Base-by-base conservation (phyloP, 2,113 vertebrate genomes). In the Crotalus horridus region DNA sequence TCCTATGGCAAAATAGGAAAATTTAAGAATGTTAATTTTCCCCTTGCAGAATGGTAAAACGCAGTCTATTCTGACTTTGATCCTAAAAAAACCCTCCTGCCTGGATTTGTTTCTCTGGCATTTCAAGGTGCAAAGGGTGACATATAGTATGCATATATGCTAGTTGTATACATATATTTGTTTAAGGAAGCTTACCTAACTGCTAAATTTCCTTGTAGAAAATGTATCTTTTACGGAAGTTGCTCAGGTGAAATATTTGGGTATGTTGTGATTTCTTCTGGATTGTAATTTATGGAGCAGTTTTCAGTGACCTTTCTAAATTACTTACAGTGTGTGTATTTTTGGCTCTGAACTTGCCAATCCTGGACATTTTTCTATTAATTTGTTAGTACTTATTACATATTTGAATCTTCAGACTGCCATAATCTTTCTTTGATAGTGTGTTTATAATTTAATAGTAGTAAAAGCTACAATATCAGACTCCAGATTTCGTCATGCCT, bases 361-460 rank as follows among this genome's bases (percentile, higher is more conserved):
- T 7, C 6, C 43, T 59, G 48, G 54, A 69, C 15, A 59, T 46
- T 85, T 92, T 93, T 39, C 64, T 58, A 51, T 58, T 58, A 58
- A 58, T 85, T 85, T 59, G 12, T 55, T 85, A 89, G 11, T 26
- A 89, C n/a, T 92, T 56, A 33, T 85, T 92, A 58, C 39, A 39
- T n/a, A 9, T 89, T 89, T 89, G 39, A 89, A 89, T 39, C 24
- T 53, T 21, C 33, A 56, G 17, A 33, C n/a, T 85, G 69, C 21
- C 56, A 85, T 55, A 29, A 85, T 43, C 33, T 81, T 81, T 81
- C 33, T 81, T 81, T 81, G 33, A 81, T 81, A 21, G 74, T 43
- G 3, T 21, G 17, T 43, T 81, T 81, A 95, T 95, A 92, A 87
- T 61, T 6, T 94, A 6, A 23, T 92, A 24, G 53, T 95, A 95